Percentiles rank a stretch among this genome's conserved stretches.
Evolutionary conservation across 2,113 vertebrate genomes (phyloP).

Genomic region (Lonchura striata): DNA sequence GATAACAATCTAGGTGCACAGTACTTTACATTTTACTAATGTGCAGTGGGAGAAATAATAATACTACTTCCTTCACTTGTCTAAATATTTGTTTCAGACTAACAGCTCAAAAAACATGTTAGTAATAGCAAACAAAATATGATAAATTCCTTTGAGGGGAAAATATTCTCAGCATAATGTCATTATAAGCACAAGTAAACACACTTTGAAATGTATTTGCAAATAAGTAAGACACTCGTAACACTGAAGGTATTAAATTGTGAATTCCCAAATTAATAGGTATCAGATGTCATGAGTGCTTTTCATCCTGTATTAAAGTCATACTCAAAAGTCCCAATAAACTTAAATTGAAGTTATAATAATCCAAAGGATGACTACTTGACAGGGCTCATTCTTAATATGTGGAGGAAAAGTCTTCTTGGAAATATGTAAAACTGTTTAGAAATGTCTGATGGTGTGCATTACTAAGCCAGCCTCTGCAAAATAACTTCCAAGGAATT

Average conservation of each 20-base stretch:
- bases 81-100: slow-evolving; percentile 78
- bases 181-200: slow-evolving; percentile 68
- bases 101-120: slow-evolving; percentile 73
- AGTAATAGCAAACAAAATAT: slow-evolving; percentile 69
- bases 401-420: background rate
- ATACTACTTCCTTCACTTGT: slow-evolving; percentile 76
- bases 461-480: background rate
- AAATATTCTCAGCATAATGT: slow-evolving; percentile 63
- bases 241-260: slow-evolving; percentile 60
- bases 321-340: slow-evolving; percentile 55
- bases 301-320: slow-evolving; percentile 67
- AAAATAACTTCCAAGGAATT: background rate
- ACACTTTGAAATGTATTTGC: slow-evolving; percentile 67
- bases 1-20: slow-evolving; percentile 70
- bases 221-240: slow-evolving; percentile 58
- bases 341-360: slow-evolving; percentile 49
- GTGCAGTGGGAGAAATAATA: slow-evolving; percentile 76
- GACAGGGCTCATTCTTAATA: slow-evolving; percentile 33
- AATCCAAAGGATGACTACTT: slow-evolving; percentile 44
- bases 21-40: slow-evolving; percentile 76
- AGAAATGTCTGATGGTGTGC: background rate
- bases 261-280: slow-evolving; percentile 75
- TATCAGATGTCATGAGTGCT: slow-evolving; percentile 67
- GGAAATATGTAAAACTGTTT: background rate
- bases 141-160: slow-evolving; percentile 48